Conservation (phyloP, 2,888 invertebrate genomes). For the Drosophila limbata region DNA sequence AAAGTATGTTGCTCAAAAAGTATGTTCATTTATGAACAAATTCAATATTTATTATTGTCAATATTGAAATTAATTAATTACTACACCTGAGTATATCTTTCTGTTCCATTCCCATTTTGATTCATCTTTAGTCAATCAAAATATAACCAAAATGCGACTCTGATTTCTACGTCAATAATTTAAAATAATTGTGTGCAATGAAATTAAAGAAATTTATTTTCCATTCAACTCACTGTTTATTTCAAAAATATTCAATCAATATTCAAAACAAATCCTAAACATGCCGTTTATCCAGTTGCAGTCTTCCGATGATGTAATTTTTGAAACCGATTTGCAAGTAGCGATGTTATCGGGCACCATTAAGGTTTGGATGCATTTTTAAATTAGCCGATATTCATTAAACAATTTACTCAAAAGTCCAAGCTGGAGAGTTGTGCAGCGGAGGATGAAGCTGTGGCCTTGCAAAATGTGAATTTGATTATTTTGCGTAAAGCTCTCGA, state of each 20-base stretch:
- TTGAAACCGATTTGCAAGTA: slow-evolving; percentile 49
- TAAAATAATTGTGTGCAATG: background rate
- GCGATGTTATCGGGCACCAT: slow-evolving; percentile 56
- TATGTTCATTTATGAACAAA: no score
- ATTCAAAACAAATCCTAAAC: slow-evolving; percentile 1
- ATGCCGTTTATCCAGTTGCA: slow-evolving; percentile 55
- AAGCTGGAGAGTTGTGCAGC: slow-evolving; percentile 53
- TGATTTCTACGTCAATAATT: background rate
- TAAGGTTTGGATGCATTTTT: background rate
- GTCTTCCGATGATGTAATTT: slow-evolving; percentile 54
- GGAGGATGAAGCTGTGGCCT: slow-evolving; percentile 51
- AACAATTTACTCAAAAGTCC: slow-evolving; percentile 12
- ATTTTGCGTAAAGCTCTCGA: slow-evolving; percentile 49
- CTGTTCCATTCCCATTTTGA: background rate
- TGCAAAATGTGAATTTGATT: slow-evolving; percentile 54
- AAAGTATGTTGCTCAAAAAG: no score
- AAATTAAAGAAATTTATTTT: background rate
- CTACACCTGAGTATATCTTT: background rate
- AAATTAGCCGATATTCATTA: background rate
- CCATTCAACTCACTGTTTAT: no score
- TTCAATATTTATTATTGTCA: no score
- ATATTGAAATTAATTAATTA: background rate
- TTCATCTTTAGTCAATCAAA: background rate
- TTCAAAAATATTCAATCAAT: background rate
- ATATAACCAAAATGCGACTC: background rate